Conservation (phyloP, 2,797 vertebrate species). For the Podarcis siculus region DNA sequence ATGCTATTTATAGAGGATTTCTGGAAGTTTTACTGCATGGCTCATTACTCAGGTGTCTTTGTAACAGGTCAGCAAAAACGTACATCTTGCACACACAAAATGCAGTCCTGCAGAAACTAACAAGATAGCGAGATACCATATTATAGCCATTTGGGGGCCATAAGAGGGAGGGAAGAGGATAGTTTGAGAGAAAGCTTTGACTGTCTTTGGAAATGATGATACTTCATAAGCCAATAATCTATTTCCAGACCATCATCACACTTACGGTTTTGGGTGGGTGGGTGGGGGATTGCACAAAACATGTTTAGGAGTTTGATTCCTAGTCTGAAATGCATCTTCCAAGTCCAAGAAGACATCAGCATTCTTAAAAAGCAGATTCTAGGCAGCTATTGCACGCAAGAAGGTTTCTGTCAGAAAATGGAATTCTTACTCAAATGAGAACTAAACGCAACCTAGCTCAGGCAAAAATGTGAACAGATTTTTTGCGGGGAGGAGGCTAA, state of each 20-base stretch:
- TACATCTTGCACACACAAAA: not conserved
- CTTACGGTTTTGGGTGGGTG: not conserved
- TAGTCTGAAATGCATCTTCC: not conserved
- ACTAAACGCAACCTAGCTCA: not conserved
- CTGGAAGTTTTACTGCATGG: not conserved
- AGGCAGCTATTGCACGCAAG: not conserved
- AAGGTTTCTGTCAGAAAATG: not conserved
- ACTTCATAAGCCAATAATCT: not conserved
- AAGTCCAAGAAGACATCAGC: not conserved
- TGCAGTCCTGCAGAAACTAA: not conserved
- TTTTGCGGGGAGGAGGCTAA: not conserved
- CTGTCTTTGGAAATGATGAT: not conserved
- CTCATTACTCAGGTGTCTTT: not conserved
- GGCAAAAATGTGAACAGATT: not conserved
- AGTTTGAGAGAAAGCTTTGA: not conserved
- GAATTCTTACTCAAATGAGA: not conserved
- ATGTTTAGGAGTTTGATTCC: not conserved
- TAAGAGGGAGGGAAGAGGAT: not conserved
- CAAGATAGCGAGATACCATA: not conserved
- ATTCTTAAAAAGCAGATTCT: not conserved
- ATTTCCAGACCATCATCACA: not conserved
- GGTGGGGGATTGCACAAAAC: not conserved
- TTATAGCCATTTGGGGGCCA: not conserved
- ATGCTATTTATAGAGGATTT: not conserved
- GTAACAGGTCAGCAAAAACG: not conserved